Evolutionary conservation across 2,113 vertebrate species (phyloP).

Genomic region (Sylvilagus bachmani): DNA sequence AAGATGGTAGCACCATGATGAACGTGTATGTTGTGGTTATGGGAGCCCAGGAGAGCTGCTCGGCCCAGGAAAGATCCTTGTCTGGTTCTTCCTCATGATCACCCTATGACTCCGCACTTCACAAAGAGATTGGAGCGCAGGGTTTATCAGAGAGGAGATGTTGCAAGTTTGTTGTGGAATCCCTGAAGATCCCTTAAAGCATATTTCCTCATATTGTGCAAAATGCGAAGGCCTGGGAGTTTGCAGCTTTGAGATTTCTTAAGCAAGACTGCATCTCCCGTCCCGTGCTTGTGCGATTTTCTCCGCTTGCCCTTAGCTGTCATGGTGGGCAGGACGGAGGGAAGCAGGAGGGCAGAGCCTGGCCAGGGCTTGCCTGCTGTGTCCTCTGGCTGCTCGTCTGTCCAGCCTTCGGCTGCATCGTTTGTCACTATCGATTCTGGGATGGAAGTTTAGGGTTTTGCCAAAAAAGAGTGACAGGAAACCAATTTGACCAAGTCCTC

Average conservation of each 20-base stretch:
- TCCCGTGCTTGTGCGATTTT: not conserved
- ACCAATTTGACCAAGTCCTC: not conserved
- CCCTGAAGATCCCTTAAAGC: not conserved
- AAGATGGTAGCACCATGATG: not conserved
- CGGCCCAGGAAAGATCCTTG: not conserved
- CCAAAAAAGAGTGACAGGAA: not conserved
- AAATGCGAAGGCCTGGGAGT: not conserved
- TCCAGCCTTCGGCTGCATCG: not conserved
- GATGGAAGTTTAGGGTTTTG: not conserved
- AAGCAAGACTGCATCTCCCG: not conserved
- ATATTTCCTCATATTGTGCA: slow-evolving; percentile 3
- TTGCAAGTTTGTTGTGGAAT: not conserved
- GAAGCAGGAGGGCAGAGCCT: not conserved
- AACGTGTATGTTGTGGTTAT: not conserved
- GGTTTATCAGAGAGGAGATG: not conserved
- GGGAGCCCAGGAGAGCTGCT: not conserved
- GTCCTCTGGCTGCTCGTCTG: not conserved
- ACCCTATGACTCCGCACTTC: not conserved
- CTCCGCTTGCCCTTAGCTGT: not conserved
- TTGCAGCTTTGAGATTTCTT: slow-evolving; percentile 12
- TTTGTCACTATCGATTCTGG: not conserved
- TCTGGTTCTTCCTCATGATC: not conserved
- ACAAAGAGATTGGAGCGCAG: not conserved
- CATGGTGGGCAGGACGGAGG: not conserved
- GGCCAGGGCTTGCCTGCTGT: not conserved